Evolutionary conservation across 2,888 invertebrate genomes (phyloP).

Genomic region (Octonoba sinensis): DNA sequence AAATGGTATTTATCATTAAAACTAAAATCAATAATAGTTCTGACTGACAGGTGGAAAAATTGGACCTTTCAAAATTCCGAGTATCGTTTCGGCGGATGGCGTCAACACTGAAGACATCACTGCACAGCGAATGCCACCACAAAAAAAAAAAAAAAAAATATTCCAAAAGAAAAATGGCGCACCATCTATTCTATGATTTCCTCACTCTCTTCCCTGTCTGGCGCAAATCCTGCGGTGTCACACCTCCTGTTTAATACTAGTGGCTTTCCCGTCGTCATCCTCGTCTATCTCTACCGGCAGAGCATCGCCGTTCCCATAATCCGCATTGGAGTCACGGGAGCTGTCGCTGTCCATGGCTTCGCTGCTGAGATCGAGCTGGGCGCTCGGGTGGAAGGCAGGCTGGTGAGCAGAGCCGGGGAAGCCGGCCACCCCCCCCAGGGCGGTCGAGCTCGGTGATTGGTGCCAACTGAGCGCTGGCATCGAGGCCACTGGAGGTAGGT

Average conservation of each 20-base stretch:
- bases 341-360: slow-evolving; percentile 62
- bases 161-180: no score
- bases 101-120: no score
- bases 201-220: no score
- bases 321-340: slow-evolving; percentile 45
- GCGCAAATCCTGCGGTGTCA: slow-evolving; percentile 10
- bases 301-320: slow-evolving; percentile 57
- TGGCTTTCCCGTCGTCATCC: slow-evolving; percentile 28
- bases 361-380: slow-evolving; percentile 59
- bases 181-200: no score
- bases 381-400: slow-evolving; percentile 58
- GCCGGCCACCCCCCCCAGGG: slow-evolving; percentile 27
- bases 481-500: slow-evolving; percentile 36
- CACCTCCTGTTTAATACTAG: slow-evolving; percentile 59
- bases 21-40: no score
- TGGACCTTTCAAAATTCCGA: no score
- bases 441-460: slow-evolving; percentile 30
- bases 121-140: no score
- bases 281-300: slow-evolving; percentile 40
- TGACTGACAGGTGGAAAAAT: no score
- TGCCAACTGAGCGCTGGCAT: slow-evolving; percentile 53
- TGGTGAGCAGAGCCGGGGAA: slow-evolving; percentile 27
- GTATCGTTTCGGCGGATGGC: no score
- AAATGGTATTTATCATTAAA: no score
- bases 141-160: no score